Conservation (phyloP, 1,140 invertebrate species). For the Phymorhynchus buccinoides region DNA sequence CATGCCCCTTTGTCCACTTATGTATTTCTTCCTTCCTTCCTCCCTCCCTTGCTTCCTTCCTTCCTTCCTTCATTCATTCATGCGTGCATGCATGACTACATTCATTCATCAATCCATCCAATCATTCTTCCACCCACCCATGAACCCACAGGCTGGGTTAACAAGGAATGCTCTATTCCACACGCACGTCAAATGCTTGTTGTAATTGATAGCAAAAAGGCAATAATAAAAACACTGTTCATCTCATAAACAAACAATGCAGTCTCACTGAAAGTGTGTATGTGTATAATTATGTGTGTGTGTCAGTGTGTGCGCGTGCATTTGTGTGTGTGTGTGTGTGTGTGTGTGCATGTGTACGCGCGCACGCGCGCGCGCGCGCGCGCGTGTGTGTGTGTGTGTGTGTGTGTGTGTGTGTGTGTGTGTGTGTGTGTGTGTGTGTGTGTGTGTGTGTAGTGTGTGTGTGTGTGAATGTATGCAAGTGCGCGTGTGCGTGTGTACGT, state of each 20-base stretch:
- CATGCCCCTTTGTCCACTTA: neutral
- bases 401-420: conserved; percentile 17
- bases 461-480: neutral
- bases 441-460: neutral
- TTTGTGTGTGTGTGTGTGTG: too few relatives aligned
- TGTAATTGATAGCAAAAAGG: too few relatives aligned
- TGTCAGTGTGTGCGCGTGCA: neutral
- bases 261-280: too few relatives aligned
- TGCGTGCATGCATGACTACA: too few relatives aligned
- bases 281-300: too few relatives aligned
- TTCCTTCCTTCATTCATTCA: neutral
- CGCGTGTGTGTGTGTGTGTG: conserved; percentile 17
- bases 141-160: too few relatives aligned
- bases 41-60: neutral
- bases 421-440: neutral
- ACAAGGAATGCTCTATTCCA: too few relatives aligned
- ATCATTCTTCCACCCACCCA: too few relatives aligned
- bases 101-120: too few relatives aligned
- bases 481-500: conserved; percentile 16
- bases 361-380: neutral
- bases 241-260: too few relatives aligned
- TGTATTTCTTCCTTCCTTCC: neutral
- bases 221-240: too few relatives aligned
- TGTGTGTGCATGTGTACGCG: neutral
- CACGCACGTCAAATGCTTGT: too few relatives aligned